phyloP scores from a whole-genome alignment of 2,888 invertebrate species.

The Anarsia innoxiella region DNA sequence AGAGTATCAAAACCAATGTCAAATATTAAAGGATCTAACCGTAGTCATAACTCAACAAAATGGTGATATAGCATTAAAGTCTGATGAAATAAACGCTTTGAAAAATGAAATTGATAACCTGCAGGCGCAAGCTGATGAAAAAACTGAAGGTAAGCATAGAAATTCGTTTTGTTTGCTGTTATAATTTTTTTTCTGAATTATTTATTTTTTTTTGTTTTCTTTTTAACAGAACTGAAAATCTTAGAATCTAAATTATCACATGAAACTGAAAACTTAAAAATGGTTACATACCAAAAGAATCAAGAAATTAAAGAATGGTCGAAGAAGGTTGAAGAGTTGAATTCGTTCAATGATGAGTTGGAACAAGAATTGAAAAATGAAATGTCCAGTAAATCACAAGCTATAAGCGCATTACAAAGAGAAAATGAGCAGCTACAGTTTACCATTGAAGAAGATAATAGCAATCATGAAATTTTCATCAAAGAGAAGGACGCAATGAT shows the following conservation, averaged over 20 bases:
- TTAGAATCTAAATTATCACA: slow-evolving; percentile 23
- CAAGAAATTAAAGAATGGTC: slow-evolving; percentile 24
- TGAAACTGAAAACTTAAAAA: slow-evolving; percentile 19
- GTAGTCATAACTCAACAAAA: slow-evolving; percentile 19
- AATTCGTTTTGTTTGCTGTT: background rate
- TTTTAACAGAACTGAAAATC: slow-evolving; percentile 28
- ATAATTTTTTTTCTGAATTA: background rate
- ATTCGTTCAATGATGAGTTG: slow-evolving; percentile 23
- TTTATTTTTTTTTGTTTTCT: slow-evolving; percentile 4
- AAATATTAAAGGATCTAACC: slow-evolving; percentile 23
- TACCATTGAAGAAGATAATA: slow-evolving; percentile 38
- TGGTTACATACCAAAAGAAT: slow-evolving; percentile 23
- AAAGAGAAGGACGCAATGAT: slow-evolving; percentile 40
- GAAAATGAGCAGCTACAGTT: slow-evolving; percentile 42
- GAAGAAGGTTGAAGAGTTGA: slow-evolving; percentile 23
- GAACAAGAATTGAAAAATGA: slow-evolving; percentile 30
- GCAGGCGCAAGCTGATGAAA: background rate
- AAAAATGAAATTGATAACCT: slow-evolving; percentile 14
- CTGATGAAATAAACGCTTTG: slow-evolving; percentile 20
- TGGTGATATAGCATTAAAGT: slow-evolving; percentile 25
- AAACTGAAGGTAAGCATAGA: slow-evolving; percentile 4
- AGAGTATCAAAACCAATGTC: slow-evolving; percentile 32
- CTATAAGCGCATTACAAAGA: slow-evolving; percentile 30
- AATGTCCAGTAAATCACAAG: slow-evolving; percentile 25
- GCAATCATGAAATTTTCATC: slow-evolving; percentile 31